A percentile compares a stretch with the other conserved stretches of the same genome.
Conservation (phyloP, 2,797 vertebrate species). For the Crenuchus spilurus region DNA sequence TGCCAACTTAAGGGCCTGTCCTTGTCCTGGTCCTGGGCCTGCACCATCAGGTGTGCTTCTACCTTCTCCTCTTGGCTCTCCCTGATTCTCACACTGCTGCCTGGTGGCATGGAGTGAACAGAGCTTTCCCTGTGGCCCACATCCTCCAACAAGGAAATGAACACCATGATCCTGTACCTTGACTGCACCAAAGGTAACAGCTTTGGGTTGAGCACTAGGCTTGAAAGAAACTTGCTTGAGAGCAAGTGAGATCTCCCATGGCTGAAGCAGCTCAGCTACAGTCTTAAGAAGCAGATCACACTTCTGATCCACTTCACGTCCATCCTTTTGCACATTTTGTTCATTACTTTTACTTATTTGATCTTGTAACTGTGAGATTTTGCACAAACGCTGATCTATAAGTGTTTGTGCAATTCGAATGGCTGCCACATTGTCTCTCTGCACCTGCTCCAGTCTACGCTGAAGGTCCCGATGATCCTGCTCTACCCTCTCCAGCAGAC, state of each 20-base stretch:
- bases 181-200: conserved; percentile 75
- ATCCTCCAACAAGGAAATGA: conserved; percentile 67
- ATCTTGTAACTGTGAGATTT: conserved; percentile 66
- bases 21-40: conserved; percentile 38
- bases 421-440: conserved; percentile 72
- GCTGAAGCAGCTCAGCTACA: conserved; percentile 71
- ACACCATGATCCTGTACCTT: conserved; percentile 71
- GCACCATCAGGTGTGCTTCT: conserved; percentile 50
- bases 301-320: conserved; percentile 47
- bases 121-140: conserved; percentile 68
- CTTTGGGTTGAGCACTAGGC: conserved; percentile 76
- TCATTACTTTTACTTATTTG: conserved; percentile 59
- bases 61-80: conserved; percentile 38
- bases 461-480: conserved; percentile 76
- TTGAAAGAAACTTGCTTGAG: conserved; percentile 79
- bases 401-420: conserved; percentile 64
- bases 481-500: conserved; percentile 76
- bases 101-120: conserved; percentile 74
- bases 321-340: conserved; percentile 36
- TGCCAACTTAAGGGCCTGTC: conserved; percentile 55
- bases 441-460: conserved; percentile 71
- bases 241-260: conserved; percentile 76
- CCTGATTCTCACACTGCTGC: conserved; percentile 51
- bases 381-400: conserved; percentile 70
- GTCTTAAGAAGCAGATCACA: conserved; percentile 60